These are phyloP conservation scores for Subanguina moxae DNA, from an alignment of 1,140 invertebrate genomes.

Conservation along the genomic window DNA sequence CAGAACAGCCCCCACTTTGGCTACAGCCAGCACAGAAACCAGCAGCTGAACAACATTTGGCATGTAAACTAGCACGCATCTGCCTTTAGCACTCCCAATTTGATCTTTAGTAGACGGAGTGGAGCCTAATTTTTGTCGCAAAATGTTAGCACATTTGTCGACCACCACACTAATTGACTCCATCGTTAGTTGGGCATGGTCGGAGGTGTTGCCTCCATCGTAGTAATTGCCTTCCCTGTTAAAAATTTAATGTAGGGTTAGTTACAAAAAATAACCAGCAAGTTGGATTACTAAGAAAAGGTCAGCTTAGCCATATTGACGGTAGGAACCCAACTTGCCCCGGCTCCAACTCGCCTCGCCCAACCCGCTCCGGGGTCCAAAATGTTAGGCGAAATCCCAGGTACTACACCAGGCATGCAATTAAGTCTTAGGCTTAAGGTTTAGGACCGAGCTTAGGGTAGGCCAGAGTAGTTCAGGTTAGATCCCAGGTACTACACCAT, in stretches of 20 bases:
- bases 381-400: too few relatives aligned
- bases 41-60: constrained; percentile 18
- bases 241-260: not conserved
- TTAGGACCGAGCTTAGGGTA: too few relatives aligned
- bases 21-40: constrained; percentile 14
- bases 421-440: too few relatives aligned
- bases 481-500: too few relatives aligned
- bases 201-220: not conserved
- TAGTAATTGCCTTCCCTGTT: constrained; percentile 26
- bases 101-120: not conserved
- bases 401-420: too few relatives aligned
- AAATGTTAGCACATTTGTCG: constrained; percentile 16
- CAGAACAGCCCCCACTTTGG: constrained; percentile 18
- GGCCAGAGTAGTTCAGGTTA: too few relatives aligned
- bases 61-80: constrained; percentile 10
- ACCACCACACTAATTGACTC: constrained; percentile 11
- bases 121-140: not conserved
- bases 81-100: not conserved
- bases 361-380: too few relatives aligned
- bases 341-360: too few relatives aligned
- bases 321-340: too few relatives aligned
- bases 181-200: constrained; percentile 11
- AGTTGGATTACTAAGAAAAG: too few relatives aligned
- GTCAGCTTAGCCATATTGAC: not conserved
- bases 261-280: too few relatives aligned